phyloP scores from a whole-genome alignment of 1,140 invertebrate species.

The Zaprionus kolodkinae region DNA sequence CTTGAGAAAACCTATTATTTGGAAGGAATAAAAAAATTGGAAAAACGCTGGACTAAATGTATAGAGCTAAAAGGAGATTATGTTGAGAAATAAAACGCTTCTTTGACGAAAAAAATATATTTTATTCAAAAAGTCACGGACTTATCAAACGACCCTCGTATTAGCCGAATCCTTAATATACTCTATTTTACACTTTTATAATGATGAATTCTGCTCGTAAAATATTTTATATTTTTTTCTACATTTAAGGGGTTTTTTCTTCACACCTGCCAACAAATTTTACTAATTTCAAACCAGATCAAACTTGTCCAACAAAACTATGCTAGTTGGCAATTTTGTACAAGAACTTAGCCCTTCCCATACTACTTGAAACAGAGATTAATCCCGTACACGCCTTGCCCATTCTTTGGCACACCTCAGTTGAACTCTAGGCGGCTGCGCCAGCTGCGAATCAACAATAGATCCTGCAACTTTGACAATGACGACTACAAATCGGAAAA shows the following conservation, averaged over 20 bases:
- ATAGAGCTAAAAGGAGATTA: no score
- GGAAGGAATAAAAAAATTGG: no score
- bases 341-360: not conserved
- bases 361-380: not conserved
- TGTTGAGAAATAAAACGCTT: no score
- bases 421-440: not conserved
- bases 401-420: constrained; percentile 37
- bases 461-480: constrained; percentile 40
- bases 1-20: no score
- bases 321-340: not conserved
- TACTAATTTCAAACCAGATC: not conserved
- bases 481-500: constrained; percentile 62
- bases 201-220: not conserved
- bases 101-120: no score
- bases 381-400: constrained; percentile 4
- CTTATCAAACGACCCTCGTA: no score
- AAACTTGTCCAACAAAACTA: not conserved
- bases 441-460: constrained; percentile 29
- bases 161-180: not conserved
- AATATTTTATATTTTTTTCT: not conserved
- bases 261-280: not conserved
- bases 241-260: not conserved
- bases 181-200: not conserved
- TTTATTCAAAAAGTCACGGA: no score
- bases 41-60: no score